phyloP scores from a whole-genome alignment of 2,797 vertebrate species.

The Bryconaethiops microstoma region DNA sequence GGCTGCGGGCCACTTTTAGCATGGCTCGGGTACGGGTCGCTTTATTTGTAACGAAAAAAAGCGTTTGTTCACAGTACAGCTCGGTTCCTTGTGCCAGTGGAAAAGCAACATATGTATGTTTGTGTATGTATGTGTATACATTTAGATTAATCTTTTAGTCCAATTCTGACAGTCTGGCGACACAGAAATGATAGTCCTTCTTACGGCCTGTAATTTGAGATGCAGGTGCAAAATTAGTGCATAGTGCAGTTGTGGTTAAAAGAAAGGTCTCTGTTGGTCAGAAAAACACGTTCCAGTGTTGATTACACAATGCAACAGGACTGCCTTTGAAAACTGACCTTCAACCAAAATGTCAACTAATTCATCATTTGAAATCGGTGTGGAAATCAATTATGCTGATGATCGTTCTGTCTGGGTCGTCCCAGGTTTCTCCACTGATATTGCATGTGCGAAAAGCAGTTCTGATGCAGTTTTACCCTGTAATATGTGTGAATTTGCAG shows the following conservation, averaged over 20 bases:
- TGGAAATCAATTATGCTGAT: background rate
- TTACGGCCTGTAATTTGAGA: background rate
- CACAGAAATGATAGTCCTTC: background rate
- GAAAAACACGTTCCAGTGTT: conserved; percentile 1
- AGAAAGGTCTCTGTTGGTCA: background rate
- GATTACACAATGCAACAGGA: background rate
- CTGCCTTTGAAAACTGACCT: conserved; percentile 23
- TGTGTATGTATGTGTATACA: background rate
- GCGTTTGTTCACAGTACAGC: no score
- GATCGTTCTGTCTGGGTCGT: background rate
- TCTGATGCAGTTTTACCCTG: no score
- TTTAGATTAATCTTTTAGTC: conserved; percentile 31
- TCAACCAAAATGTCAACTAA: conserved; percentile 26
- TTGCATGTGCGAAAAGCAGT: no score
- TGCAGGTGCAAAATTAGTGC: no score
- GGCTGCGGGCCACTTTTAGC: no score
- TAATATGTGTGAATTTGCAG: no score
- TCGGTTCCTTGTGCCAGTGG: no score
- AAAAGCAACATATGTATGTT: no score
- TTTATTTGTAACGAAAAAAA: no score
- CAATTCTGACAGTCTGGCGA: no score
- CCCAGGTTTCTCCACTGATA: background rate
- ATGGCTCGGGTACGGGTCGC: no score
- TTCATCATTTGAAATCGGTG: background rate
- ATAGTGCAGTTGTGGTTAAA: background rate